Evolutionary conservation across 1,140 invertebrate genomes (phyloP).

Genomic region (Macrobrachium nipponense): DNA sequence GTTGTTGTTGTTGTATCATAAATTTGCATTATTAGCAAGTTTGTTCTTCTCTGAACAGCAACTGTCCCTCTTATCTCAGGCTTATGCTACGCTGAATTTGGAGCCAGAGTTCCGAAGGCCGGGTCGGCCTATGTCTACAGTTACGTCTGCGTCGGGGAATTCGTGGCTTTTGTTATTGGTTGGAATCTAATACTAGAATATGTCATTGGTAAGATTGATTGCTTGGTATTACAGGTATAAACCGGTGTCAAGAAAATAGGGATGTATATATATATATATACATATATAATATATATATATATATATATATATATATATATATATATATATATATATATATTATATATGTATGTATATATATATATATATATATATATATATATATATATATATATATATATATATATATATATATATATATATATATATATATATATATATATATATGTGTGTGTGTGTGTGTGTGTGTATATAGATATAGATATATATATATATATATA

Average conservation of each 20-base stretch:
- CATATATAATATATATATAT: neutral
- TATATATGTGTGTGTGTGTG: too few species aligned
- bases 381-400: neutral
- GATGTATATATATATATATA: slow-evolving; percentile 5
- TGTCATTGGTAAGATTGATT: slow-evolving; percentile 79
- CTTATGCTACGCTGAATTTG: slow-evolving; percentile 76
- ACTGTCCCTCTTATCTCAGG: slow-evolving; percentile 65
- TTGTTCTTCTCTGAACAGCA: neutral
- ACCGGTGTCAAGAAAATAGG: too few species aligned
- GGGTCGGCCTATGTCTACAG: slow-evolving; percentile 77
- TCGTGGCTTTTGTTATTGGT: slow-evolving; percentile 76
- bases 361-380: neutral
- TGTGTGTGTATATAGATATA: too few species aligned
- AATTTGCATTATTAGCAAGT: too few species aligned
- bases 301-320: slow-evolving; percentile 1
- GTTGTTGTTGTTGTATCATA: too few species aligned
- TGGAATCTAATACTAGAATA: slow-evolving; percentile 94
- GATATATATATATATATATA: too few species aligned
- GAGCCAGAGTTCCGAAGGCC: slow-evolving; percentile 78
- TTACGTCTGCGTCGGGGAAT: slow-evolving; percentile 89
- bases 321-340: neutral
- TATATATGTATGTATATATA: neutral
- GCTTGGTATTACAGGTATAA: too few species aligned
- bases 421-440: too few species aligned
- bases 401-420: neutral